A percentile compares a stretch with the other conserved stretches of the same genome.
These are phyloP conservation scores for Netelia inedita DNA, from an alignment of 2,888 invertebrate genomes.

Conservation along the genomic window DNA sequence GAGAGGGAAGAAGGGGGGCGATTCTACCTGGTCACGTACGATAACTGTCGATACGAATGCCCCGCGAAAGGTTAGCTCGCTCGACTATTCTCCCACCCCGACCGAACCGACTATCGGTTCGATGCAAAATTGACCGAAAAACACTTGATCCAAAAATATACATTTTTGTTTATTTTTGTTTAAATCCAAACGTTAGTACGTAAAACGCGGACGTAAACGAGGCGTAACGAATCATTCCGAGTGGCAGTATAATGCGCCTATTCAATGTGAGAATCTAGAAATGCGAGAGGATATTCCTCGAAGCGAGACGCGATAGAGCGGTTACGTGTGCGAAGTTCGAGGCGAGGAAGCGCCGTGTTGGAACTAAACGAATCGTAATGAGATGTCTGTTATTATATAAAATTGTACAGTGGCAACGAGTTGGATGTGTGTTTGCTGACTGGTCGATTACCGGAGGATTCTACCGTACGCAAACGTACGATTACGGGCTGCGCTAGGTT, in stretches of 20 bases:
- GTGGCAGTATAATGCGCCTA: neutral
- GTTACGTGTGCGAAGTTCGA: constrained; percentile 25
- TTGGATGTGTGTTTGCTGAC: neutral
- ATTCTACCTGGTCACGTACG: constrained; percentile 65
- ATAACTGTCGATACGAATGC: constrained; percentile 66
- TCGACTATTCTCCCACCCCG: constrained; percentile 17
- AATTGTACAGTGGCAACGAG: constrained; percentile 28
- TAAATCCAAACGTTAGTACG: too few species aligned
- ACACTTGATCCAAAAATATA: neutral
- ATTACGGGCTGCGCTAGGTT: constrained; percentile 48
- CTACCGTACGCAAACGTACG: constrained; percentile 40
- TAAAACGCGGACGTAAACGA: neutral
- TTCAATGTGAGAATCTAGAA: constrained; percentile 1
- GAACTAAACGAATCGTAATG: constrained; percentile 67
- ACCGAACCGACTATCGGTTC: neutral
- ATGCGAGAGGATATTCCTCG: constrained; percentile 21
- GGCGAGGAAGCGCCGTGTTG: constrained; percentile 18
- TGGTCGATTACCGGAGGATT: constrained; percentile 54
- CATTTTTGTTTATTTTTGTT: too few species aligned
- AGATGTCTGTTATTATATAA: constrained; percentile 55
- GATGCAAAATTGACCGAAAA: neutral
- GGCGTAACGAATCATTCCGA: constrained; percentile 9
- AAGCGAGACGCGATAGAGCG: constrained; percentile 64
- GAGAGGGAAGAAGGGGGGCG: constrained; percentile 8
- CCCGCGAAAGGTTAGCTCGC: constrained; percentile 45